These are phyloP conservation scores for Gorsachius goisagi DNA, from an alignment of 2,113 vertebrate genomes.

Conservation along the genomic window DNA sequence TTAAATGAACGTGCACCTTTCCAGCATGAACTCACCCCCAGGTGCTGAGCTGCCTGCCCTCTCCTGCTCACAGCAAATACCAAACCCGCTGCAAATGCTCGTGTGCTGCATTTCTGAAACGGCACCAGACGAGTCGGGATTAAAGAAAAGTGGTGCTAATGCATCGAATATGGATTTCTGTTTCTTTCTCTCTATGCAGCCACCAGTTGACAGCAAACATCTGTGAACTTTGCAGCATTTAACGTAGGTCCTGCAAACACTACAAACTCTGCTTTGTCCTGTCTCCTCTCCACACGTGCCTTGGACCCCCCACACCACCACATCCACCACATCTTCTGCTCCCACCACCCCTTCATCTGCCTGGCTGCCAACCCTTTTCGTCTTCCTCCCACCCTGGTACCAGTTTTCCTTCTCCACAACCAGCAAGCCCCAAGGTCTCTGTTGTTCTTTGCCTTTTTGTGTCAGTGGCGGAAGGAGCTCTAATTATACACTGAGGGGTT, in stretches of 20 bases:
- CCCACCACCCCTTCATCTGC: not conserved
- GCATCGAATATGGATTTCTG: not conserved
- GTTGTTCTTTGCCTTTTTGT: too few species aligned
- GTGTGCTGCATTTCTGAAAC: not conserved
- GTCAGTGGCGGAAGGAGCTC: too few species aligned
- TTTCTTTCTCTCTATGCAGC: not conserved
- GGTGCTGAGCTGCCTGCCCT: not conserved
- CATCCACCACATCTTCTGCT: not conserved
- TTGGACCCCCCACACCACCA: accelerated
- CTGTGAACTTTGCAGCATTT: not conserved
- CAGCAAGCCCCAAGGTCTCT: accelerated
- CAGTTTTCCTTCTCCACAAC: too few species aligned
- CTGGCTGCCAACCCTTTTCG: not conserved
- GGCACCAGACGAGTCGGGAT: not conserved
- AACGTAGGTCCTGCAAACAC: not conserved
- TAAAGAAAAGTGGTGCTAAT: not conserved
- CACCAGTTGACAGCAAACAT: not conserved
- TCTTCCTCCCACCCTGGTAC: not conserved
- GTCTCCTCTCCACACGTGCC: not conserved
- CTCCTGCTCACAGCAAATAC: not conserved
- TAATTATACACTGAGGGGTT: too few species aligned
- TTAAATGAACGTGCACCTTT: accelerated
- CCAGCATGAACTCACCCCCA: not conserved
- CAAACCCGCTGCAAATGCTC: not conserved
- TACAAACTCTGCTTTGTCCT: not conserved